Evolutionary conservation across 2,888 invertebrate species (phyloP).

Genomic region (Noctua pronuba): DNA sequence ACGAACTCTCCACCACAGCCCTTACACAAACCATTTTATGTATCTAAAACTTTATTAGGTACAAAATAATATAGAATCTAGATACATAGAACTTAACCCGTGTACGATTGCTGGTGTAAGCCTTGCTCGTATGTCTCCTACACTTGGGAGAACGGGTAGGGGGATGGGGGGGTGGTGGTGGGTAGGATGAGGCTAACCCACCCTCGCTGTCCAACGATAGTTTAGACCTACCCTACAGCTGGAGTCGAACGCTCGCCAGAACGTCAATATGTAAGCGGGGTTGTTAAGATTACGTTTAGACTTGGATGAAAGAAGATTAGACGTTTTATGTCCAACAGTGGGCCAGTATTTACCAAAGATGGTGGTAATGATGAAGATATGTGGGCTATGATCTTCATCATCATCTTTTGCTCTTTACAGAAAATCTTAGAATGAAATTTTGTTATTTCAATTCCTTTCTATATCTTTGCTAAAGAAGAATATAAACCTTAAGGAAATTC

Average conservation of each 20-base stretch:
- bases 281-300: conserved; percentile 19
- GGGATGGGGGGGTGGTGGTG: conserved; percentile 3
- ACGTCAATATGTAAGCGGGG: conserved; percentile 50
- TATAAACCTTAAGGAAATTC: not conserved
- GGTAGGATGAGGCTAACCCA: conserved; percentile 37
- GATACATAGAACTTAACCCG: conserved; percentile 47
- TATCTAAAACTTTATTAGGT: conserved; percentile 17
- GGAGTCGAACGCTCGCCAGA: conserved; percentile 26
- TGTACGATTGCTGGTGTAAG: conserved; percentile 54
- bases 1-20: not conserved
- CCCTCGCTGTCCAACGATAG: conserved; percentile 60
- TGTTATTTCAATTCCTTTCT: not conserved
- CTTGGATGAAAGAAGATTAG: not conserved
- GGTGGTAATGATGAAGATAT: not conserved
- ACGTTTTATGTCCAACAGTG: not conserved
- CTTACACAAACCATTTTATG: not conserved
- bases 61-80: conserved; percentile 34
- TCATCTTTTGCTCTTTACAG: not conserved
- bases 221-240: conserved; percentile 34
- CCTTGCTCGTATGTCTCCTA: conserved; percentile 58
- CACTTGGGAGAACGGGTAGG: conserved; percentile 27
- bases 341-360: not conserved
- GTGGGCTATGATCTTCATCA: not conserved
- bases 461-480: not conserved
- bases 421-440: not conserved